A percentile compares a stretch with the other conserved stretches of the same genome.
phyloP scores from a whole-genome alignment of 2,113 vertebrate genomes.

The Arvicanthis niloticus region DNA sequence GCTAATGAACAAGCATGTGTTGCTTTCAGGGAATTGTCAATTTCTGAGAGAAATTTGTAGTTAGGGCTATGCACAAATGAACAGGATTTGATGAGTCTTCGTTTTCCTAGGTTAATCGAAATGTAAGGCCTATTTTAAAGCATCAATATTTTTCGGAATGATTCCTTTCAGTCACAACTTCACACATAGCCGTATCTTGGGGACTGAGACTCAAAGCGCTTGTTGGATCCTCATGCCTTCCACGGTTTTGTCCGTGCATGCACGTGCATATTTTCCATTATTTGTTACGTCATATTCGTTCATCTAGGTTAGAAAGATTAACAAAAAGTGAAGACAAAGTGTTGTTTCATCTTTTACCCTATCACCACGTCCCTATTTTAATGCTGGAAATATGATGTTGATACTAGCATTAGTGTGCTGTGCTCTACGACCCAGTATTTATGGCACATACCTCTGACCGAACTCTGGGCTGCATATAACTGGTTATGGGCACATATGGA shows the following conservation, averaged over 20 bases:
- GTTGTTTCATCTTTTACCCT: neutral
- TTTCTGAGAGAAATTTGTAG: neutral
- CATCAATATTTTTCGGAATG: neutral
- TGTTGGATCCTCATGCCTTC: neutral
- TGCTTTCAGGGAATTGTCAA: neutral
- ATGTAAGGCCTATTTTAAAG: conserved; percentile 9
- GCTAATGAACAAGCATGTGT: conserved; percentile 21
- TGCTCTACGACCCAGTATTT: neutral
- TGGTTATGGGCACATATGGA: neutral
- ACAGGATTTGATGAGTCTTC: neutral
- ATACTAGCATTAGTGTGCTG: neutral
- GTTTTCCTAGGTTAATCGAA: neutral
- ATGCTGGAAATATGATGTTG: neutral
- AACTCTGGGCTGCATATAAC: neutral
- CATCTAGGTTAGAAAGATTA: neutral
- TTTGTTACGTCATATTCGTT: neutral
- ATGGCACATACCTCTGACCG: neutral
- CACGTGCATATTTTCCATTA: neutral
- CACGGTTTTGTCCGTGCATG: neutral
- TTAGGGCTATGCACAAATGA: conserved; percentile 46
- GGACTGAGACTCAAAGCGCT: neutral
- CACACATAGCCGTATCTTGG: neutral
- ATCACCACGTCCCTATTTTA: neutral
- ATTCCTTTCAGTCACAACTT: neutral
- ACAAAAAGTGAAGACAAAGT: neutral